Base-by-base conservation (phyloP, 2,888 invertebrate species). In the Xanthia togata region DNA sequence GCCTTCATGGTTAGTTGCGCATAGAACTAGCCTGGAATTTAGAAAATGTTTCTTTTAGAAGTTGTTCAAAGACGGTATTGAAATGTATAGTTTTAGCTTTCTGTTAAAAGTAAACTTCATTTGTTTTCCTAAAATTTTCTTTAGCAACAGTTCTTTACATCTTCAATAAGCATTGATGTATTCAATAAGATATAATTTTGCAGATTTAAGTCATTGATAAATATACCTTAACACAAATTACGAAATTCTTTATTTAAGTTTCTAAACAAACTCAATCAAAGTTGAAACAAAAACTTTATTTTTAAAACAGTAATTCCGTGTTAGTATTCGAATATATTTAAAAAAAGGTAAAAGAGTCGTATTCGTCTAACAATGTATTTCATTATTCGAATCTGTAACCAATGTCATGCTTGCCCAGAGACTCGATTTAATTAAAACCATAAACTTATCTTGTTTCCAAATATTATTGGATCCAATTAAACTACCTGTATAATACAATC, bases 11-110 rank as follows among this genome's bases (percentile, higher is more conserved):
- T 92, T 90, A 0, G 76, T 74, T n/a, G 90, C 57, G 12, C 85
- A 88, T 12, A 88, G 73, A 12, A 81, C 44, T 2, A 93, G 4
- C 23, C 95, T 95, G 92, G 74, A 95, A 91, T 26, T 35, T 14
- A 8, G 4, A 69, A 5, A 38, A n/a, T 23, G 0, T 23, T 14
- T 47, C 12, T 38, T 41, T 64, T 53, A 78, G 35, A 53, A 0
- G 6, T 59, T 55, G 60, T 41, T 31, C 31, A 38, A 67, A 23
- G 4, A 20, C n/a, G 20, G 1, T 20, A 8, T 6, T 20, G 4
- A 4, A 38, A 38, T 38, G 3, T 38, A 38, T 38, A 38, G 20
- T 44, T 64, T 64, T 41, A 38, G 31, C 2, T 31, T 17, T 41
- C 41, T 2, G 9, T 41, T 41, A 2, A 41, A 72, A 53, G 6